A percentile compares a stretch with the other conserved stretches of the same genome.
These are phyloP conservation scores for Silurus lanzhouensis DNA, from an alignment of 2,797 vertebrate genomes.

Conservation along the genomic window DNA sequence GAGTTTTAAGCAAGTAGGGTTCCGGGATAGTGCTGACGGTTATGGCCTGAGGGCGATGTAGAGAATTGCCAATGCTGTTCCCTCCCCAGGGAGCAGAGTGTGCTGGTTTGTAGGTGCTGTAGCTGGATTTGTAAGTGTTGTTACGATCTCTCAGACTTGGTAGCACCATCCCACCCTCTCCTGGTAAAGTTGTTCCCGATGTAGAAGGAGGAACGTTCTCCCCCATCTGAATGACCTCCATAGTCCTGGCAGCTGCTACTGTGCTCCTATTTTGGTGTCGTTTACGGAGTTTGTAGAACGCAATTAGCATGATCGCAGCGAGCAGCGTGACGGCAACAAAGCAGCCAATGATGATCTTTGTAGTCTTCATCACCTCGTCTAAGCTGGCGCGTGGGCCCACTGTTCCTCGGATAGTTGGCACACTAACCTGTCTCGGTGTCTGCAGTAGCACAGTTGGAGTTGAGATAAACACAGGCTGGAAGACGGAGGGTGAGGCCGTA, in stretches of 20 bases:
- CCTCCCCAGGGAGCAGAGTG: slow-evolving; percentile 94
- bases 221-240: slow-evolving; percentile 94
- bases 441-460: slow-evolving; percentile 92
- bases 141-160: slow-evolving; percentile 91
- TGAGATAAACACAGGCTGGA: slow-evolving; percentile 94
- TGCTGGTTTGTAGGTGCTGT: slow-evolving; percentile 78
- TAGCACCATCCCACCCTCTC: slow-evolving; percentile 85
- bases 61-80: slow-evolving; percentile 88
- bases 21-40: slow-evolving; percentile 85
- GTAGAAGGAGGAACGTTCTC: slow-evolving; percentile 84
- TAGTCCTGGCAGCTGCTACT: slow-evolving; percentile 88
- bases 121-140: slow-evolving; percentile 87
- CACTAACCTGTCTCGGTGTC: slow-evolving; percentile 84
- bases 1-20: slow-evolving; percentile 90
- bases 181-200: slow-evolving; percentile 78
- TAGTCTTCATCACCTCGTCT: slow-evolving; percentile 98
- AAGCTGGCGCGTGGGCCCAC: slow-evolving; percentile 86
- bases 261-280: slow-evolving; percentile 95
- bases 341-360: slow-evolving; percentile 98
- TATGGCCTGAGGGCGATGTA: slow-evolving; percentile 84
- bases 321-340: slow-evolving; percentile 95
- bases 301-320: slow-evolving; percentile 95
- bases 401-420: slow-evolving; percentile 79
- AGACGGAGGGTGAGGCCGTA: slow-evolving; percentile 89
- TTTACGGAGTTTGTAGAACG: slow-evolving; percentile 98